phyloP scores from a whole-genome alignment of 2,113 vertebrate genomes.

The Parotia lawesii region DNA sequence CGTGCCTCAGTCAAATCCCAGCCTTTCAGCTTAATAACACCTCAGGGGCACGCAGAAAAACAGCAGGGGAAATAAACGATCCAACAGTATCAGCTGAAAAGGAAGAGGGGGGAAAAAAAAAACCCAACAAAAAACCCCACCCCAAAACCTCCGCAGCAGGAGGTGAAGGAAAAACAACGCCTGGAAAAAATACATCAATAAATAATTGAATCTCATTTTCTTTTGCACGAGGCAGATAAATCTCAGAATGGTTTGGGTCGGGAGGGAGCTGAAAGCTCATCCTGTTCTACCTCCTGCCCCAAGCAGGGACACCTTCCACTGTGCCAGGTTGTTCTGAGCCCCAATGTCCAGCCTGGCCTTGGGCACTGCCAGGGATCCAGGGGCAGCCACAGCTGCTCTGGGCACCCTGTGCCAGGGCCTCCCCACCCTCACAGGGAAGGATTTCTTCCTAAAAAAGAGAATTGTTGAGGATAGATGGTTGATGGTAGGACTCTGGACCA shows the following conservation, averaged over 20 bases:
- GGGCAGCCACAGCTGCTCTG: neutral
- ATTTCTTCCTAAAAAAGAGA: neutral
- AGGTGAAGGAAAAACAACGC: neutral
- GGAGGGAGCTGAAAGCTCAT: neutral
- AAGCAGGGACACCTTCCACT: neutral
- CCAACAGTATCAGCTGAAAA: neutral
- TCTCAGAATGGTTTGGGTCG: neutral
- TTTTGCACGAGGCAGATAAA: neutral
- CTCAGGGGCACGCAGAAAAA: neutral
- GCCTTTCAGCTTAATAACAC: conserved; percentile 24
- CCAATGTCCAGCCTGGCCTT: accelerated
- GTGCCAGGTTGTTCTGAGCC: neutral
- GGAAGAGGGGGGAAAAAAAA: accelerated
- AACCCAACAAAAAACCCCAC: neutral
- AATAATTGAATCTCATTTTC: neutral
- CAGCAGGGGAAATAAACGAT: neutral
- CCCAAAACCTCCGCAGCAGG: neutral
- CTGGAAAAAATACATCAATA: neutral
- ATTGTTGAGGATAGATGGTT: accelerated
- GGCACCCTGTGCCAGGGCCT: neutral
- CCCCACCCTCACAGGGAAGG: neutral
- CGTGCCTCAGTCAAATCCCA: conserved; percentile 24
- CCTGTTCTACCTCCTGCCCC: accelerated
- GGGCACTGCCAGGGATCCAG: neutral
- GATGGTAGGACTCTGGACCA: neutral